Evolutionary conservation across 2,888 invertebrate genomes (phyloP), one percentile per base, ranked within the genome.

Genomic region (Brachyptera risi): DNA sequence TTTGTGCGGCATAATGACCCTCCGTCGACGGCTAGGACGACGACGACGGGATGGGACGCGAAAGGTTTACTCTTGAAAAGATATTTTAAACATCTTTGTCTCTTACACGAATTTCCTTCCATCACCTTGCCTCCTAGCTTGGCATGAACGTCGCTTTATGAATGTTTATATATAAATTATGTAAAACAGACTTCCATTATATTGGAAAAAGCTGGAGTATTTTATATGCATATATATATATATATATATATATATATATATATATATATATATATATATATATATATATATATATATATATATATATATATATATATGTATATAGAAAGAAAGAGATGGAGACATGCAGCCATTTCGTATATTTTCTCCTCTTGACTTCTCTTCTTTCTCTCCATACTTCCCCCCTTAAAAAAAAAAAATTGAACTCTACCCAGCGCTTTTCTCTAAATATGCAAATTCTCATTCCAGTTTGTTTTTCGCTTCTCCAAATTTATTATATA

Each of bases 81-180:
- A 54, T 54, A 24, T 40, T 42, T 54, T 59, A 51, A 49, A 50
- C 38, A 49, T 61, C 56, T 56, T 61, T 49, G 49, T 26, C 57
- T 61, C 50, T 49, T 50, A n/a, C n/a, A n/a, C 38, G 51, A 37
- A 37, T 42, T 58, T 61, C 40, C 58, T 49, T 58, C 47, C 60
- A 47, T 42, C 56, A 42, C 47, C 54, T 49, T 37, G 40, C 57
- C 15, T 35, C 47, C 23, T 17, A 19, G 15, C 47, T 50, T 49
- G 44, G 19, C 31, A 49, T 13, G 50, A 56, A 50, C 59, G 51
- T 47, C 58, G 56, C 65, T 63, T 65, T 65, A 60, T 65, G 65
- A 65, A 65, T 65, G 65, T 65, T 65, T 65, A 65, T 65, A 65
- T 65, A 65, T 65, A 65, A 65, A 65, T 65, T 65, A 65, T 65